A percentile compares a stretch with the other conserved stretches of the same genome.
phyloP scores from a whole-genome alignment of 2,888 invertebrate species.

The Carabus problematicus region DNA sequence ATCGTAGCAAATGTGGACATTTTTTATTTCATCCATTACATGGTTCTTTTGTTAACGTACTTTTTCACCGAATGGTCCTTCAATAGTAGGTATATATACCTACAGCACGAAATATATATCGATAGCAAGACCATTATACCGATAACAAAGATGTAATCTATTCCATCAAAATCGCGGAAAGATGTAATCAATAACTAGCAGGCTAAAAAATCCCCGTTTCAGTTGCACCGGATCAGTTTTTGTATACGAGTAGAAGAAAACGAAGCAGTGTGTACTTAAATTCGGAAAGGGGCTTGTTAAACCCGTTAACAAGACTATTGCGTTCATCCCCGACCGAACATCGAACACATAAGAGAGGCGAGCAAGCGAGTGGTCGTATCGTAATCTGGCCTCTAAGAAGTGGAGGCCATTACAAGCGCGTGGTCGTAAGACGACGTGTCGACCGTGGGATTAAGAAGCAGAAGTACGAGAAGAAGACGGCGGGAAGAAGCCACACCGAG shows the following conservation, averaged over 20 bases:
- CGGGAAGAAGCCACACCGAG: neutral
- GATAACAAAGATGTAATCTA: too few relatives aligned
- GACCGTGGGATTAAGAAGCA: conserved; percentile 11
- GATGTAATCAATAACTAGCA: conserved; percentile 14
- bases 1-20: too few relatives aligned
- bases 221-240: neutral
- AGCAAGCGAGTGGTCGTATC: conserved; percentile 14
- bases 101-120: too few relatives aligned
- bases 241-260: neutral
- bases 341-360: conserved; percentile 3
- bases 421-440: conserved; percentile 29
- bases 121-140: too few relatives aligned
- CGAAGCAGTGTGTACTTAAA: conserved; percentile 9
- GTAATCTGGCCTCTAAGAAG: conserved; percentile 36
- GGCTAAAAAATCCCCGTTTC: neutral
- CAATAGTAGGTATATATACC: too few relatives aligned
- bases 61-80: too few relatives aligned
- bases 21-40: too few relatives aligned
- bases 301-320: conserved; percentile 39
- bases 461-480: conserved; percentile 4
- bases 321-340: conserved; percentile 21
- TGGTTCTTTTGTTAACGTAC: too few relatives aligned
- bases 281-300: conserved; percentile 27
- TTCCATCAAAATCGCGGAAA: neutral
- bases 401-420: conserved; percentile 31